phyloP scores from a whole-genome alignment of 30 jellyfish, hydroid and myxozoan genomes.

The Chrysaora quinquecirrha region DNA sequence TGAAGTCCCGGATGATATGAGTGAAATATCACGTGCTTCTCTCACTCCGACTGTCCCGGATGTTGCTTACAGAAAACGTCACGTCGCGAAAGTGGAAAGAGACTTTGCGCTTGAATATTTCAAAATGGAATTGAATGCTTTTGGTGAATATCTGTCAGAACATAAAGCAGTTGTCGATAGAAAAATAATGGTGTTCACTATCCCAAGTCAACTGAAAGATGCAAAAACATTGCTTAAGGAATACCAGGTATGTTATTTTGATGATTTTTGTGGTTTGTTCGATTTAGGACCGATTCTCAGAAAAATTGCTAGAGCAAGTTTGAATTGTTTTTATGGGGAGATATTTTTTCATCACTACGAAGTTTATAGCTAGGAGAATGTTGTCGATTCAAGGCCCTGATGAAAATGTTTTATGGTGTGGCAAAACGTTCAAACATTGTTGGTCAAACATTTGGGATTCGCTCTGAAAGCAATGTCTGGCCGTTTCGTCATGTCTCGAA shows the following conservation, averaged over 20 bases:
- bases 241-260: too few species aligned
- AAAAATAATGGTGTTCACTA: neutral
- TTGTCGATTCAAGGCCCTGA: too few species aligned
- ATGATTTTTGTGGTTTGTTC: too few species aligned
- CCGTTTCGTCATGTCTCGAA: too few species aligned
- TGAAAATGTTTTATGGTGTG: neutral
- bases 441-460: too few species aligned
- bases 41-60: neutral
- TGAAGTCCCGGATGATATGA: constrained; percentile 50
- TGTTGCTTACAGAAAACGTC: neutral
- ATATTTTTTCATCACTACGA: too few species aligned
- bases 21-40: neutral
- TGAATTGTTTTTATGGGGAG: too few species aligned
- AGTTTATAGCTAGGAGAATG: too few species aligned
- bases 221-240: constrained; percentile 30
- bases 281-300: too few species aligned
- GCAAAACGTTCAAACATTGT: too few species aligned
- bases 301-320: too few species aligned
- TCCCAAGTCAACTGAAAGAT: constrained; percentile 27
- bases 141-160: constrained; percentile 37
- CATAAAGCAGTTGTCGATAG: constrained; percentile 34
- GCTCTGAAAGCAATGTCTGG: too few species aligned
- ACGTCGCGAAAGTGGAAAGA: neutral
- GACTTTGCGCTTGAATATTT: constrained; percentile 46
- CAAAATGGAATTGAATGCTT: constrained; percentile 44